Evolutionary conservation across 1,140 invertebrate species (phyloP), one percentile per base, ranked within the genome.

Genomic region (Metaphire vulgaris): DNA sequence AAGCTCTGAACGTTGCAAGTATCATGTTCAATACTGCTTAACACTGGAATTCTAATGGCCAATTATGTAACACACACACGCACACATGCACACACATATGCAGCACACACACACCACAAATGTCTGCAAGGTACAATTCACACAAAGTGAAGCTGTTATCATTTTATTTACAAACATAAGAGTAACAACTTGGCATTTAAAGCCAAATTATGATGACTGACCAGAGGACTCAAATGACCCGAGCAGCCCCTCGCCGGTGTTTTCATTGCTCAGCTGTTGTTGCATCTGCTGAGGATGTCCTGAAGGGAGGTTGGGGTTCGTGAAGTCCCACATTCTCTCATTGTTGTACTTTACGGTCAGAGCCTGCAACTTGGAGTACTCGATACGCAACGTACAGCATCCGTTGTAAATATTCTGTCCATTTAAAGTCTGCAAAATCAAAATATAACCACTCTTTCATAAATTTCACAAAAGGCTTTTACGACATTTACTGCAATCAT

Each of bases 321-420:
- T 99, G 88, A 97, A 99, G 87, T 99, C 97, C 69, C 97, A 89
- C 71, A 94, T 97, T 87, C 99, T 99, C 89, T 99, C 97, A 88
- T 99, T 99, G 89, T 99, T 99, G 89, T 97, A 99, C 86, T 98
- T 98, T 56, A 99, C 96, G 87, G 99, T 99, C 78, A 99, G 89
- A 78, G 93, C 95, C 77, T 92, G 92, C 90, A 99, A 91, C 88
- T 99, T 99, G 80, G 95, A 97, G 89, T 97, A 99, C 87, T 99
- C 97, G 82, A 99, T 98, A 84, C 96, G 92, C 81, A 99, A 88
- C 26, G 96, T 98, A 89, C 97, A 98, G 89, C 97, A 98, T 67
- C 94, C 95, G 87, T 97, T 99, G 90, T 98, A 99, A 82, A 99
- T 97, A 84, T 99, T 98, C 87, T 99, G 97, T 0, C 96, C 96